A percentile compares a stretch with the other conserved stretches of the same genome.
Evolutionary conservation across 2,888 invertebrate species (phyloP).

Genomic region (Cephalotes varians): DNA sequence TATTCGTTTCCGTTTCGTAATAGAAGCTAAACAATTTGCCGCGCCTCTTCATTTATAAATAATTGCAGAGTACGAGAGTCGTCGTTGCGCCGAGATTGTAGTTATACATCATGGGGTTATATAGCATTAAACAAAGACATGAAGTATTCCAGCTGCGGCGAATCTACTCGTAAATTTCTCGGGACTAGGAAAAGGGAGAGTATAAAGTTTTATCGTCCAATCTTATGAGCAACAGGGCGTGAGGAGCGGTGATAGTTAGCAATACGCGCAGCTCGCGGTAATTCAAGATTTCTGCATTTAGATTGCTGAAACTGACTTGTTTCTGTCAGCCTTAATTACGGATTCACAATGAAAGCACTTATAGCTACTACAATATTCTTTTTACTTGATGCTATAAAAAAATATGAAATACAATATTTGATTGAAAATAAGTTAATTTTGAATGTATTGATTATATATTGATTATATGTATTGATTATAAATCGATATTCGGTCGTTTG

Average conservation of each 20-base stretch:
- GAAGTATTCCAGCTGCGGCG: conserved; percentile 71
- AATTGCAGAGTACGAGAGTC: conserved; percentile 12
- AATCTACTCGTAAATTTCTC: conserved; percentile 73
- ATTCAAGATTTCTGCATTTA: conserved; percentile 47
- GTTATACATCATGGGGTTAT: conserved; percentile 45
- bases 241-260: conserved; percentile 68
- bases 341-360: not conserved
- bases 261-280: conserved; percentile 27
- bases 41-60: conserved; percentile 42
- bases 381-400: not conserved
- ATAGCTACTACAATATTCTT: not conserved
- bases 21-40: conserved; percentile 8
- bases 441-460: not conserved
- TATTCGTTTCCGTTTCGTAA: not conserved
- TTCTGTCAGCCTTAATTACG: conserved; percentile 1
- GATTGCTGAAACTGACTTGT: conserved; percentile 27
- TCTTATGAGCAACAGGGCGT: conserved; percentile 76
- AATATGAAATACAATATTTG: not conserved
- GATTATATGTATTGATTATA: not conserved
- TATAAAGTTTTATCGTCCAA: conserved; percentile 77
- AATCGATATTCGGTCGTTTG: not conserved
- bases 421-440: not conserved
- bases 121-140: conserved; percentile 66
- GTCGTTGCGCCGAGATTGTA: conserved; percentile 40
- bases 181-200: conserved; percentile 41